Percentiles rank a stretch among this genome's conserved stretches.
These are phyloP conservation scores for Heteromurus nitidus DNA, from an alignment of 2,888 invertebrate species.

Conservation along the genomic window DNA sequence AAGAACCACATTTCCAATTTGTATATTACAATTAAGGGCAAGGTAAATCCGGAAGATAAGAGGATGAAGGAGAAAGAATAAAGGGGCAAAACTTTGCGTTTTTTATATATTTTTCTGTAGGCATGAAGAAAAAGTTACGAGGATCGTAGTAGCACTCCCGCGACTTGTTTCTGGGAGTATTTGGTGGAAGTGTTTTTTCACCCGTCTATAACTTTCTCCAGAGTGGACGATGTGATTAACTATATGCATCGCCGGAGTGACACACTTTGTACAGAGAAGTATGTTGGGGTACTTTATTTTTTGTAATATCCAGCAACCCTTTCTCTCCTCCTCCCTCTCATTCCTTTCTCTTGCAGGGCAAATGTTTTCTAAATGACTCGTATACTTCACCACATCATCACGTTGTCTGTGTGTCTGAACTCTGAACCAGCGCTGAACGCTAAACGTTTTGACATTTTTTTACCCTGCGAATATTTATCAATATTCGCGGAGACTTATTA, in stretches of 20 bases:
- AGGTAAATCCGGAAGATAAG: neutral
- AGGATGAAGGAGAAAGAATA: neutral
- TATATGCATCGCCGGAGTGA: neutral
- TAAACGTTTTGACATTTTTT: too few relatives aligned
- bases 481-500: too few relatives aligned
- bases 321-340: neutral
- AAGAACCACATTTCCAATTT: too few relatives aligned
- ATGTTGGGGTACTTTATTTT: constrained; percentile 10
- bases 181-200: neutral
- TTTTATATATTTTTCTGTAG: neutral
- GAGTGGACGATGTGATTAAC: constrained; percentile 1
- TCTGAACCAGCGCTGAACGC: too few relatives aligned
- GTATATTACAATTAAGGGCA: constrained; percentile 31
- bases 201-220: too few relatives aligned
- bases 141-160: neutral
- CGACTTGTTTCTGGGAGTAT: neutral
- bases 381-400: too few relatives aligned
- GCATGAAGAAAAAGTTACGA: neutral
- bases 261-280: neutral
- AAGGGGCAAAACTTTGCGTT: neutral
- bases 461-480: too few relatives aligned
- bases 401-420: too few relatives aligned
- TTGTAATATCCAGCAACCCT: neutral
- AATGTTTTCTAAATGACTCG: too few relatives aligned
- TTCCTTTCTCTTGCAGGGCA: neutral